Evolutionary conservation across 2,797 vertebrate genomes (phyloP), one percentile per base, ranked within the genome.

Genomic region (Paguma larvata): DNA sequence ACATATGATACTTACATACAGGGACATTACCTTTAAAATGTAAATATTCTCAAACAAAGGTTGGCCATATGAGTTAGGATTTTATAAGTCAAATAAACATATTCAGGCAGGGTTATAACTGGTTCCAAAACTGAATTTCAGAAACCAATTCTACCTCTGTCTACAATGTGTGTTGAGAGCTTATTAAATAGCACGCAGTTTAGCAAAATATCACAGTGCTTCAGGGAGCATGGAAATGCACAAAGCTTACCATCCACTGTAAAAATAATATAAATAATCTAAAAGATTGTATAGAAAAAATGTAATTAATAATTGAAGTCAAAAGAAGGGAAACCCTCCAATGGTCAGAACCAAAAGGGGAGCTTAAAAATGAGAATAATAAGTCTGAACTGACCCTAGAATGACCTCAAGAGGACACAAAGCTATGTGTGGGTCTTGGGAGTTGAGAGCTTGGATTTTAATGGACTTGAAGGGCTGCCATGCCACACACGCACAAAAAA

Each of bases 81-180:
- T 67, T 79, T 79, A 63, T 27, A 94, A 97, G 46, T 0, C 95
- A 92, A 97, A 63, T 82, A 96, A 98, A 94, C 73, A 92, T 91
- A 53, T 68, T 85, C 90, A 84, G 96, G 75, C 15, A 97, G 46
- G 30, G 65, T 48, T 92, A 77, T 41, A 96, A 89, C 41, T 93
- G 46, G 96, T 96, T 95, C 97, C 91, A 90, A 98, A 84, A 91
- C 0, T 94, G 80, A 85, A 98, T 97, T 97, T 97, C 89, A 95
- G 11, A 9, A 98, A 94, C 25, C 94, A 34, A 83, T 30, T 78
- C 38, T 46, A 48, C 11, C 38, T 48, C 77, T 73, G 94, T 89
- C 95, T 97, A 95, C 0, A 1, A 94, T 32, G 56, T 77, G 38
- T 48, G 41, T 68, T 48, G 51, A 91, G 67, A 92, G 83, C 67